Base-by-base conservation (phyloP, 2,797 vertebrate genomes). In the Phrynocephalus vlangalii region DNA sequence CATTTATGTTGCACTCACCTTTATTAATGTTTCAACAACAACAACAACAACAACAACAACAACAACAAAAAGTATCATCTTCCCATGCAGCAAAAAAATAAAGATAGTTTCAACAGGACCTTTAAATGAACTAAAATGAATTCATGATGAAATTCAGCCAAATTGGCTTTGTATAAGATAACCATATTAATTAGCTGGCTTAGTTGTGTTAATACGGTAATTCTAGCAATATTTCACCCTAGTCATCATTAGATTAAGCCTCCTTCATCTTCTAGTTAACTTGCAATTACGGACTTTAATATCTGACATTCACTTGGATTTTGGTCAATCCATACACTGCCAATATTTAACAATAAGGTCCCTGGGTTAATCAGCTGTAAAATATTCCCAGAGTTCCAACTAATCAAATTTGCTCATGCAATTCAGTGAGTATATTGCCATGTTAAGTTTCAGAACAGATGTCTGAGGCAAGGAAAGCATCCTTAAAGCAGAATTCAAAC, bases 401-500 rank as follows among this genome's bases (percentile, higher is more conserved):
- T 96, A 96, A 97, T 96, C 95, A 94, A 96, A 96, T 96, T 95
- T 95, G 91, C 93, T 92, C 92, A 81, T 88, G 90, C 84, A 95
- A 94, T 95, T 91, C 82, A 87, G 83, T 89, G 91, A 93, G 81
- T 92, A 91, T 91, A 95, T 92, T 95, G 90, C 93, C 89, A 91
- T 89, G 91, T 91, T 94, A 96, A 92, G 94, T 94, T 96, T 95
- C 93, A 92, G 89, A 95, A 93, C 94, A 96, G 94, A 96, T 95
- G 91, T 94, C 89, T 93, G 84, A 94, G 91, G 89, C 81, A 75
- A 48, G 85, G 94, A 87, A 93, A 94, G 72, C 79, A 84, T 94
- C 88, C 92, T 95, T 93, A 90, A 79, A 84, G 85, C 48, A 93
- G 82, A 95, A 96, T 94, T 96, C 93, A 95, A 95, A 92, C 95